Evolutionary conservation across 2,797 vertebrate species (phyloP).

Genomic region (Sebastes taczanowskii): DNA sequence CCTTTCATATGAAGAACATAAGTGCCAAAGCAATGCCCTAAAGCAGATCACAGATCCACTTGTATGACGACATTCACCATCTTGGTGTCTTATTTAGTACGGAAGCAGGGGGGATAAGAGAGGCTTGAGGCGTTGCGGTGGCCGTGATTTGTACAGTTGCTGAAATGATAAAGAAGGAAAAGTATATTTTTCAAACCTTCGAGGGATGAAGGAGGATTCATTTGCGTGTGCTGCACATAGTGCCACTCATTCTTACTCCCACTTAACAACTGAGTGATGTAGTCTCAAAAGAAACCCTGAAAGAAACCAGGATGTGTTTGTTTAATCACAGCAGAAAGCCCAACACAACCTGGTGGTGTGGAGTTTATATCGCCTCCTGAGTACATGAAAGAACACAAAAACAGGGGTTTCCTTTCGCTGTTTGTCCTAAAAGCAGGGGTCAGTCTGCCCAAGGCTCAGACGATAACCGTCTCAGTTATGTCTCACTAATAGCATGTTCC

Average conservation of each 20-base stretch:
- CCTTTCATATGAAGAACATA: constrained; percentile 45
- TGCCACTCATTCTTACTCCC: constrained; percentile 1
- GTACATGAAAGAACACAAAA: background rate
- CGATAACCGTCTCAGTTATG: constrained; percentile 30
- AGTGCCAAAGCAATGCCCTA: constrained; percentile 13
- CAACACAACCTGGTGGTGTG: background rate
- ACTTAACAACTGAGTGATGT: background rate
- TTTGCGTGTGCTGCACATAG: background rate
- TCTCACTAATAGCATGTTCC: constrained; percentile 51
- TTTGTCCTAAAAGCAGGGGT: background rate
- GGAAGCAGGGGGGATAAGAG: background rate
- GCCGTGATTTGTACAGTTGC: constrained; percentile 4
- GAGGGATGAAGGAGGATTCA: background rate
- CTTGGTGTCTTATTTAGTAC: background rate
- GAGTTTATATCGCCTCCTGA: background rate
- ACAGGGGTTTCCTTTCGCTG: background rate
- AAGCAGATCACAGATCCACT: constrained; percentile 26
- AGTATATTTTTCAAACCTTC: constrained; percentile 17
- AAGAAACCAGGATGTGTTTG: background rate
- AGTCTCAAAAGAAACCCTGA: background rate
- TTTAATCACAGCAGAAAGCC: background rate
- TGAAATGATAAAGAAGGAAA: background rate
- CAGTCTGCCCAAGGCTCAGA: background rate
- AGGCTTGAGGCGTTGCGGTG: background rate
- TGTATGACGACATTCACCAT: constrained; percentile 12